Base-by-base conservation (phyloP, 2,113 vertebrate species). In the Psophia crepitans region DNA sequence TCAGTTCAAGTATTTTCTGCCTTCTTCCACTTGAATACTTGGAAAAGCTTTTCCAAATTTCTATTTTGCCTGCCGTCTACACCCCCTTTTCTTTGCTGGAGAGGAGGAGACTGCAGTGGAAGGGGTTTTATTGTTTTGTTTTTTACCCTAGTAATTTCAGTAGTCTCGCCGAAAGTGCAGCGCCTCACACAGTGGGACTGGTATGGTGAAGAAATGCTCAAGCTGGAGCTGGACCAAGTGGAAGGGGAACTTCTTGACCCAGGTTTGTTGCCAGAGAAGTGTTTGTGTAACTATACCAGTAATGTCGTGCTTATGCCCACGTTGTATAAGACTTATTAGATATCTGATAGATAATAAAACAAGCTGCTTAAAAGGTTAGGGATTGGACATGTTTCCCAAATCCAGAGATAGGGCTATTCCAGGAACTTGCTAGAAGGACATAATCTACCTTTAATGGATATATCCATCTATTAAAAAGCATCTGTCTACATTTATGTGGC, bases 141-240 rank as follows among this genome's bases (percentile, higher is more conserved):
- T 79, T 61, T 70, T 4, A 49, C 24, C 35, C n/a, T 80, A 27
- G 14, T 90, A 69, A 64, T 33, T 76, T 69, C 63, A 93, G 13
- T 24, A 57, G 7, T 44, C 27, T 56, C 41, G 13, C 33, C 3
- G 3, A 33, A 27, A 48, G 37, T 6, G 7, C 79, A 64, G 21
- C 2, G 1, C 14, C 35, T 79, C 39, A 35, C 33, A 41, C 22
- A 56, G 43, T 21, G 0, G 0, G 35, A 22, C 32, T 49, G 54
- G 11, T 49, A 6, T 1, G 0, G 8, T 32, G 21, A 91, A 68
- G 61, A 90, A 86, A 68, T 48, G 75, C 39, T 78, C 39, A 37
- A 93, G 46, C 27, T 71, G 77, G 18, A 85, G 21, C 46, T 65
- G 48, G 14, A 61, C 70, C 16, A 48, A 94, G 53, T 5, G 1